Evolutionary conservation across 2,113 vertebrate genomes (phyloP).

Genomic region (Genyomyrus donnyi): DNA sequence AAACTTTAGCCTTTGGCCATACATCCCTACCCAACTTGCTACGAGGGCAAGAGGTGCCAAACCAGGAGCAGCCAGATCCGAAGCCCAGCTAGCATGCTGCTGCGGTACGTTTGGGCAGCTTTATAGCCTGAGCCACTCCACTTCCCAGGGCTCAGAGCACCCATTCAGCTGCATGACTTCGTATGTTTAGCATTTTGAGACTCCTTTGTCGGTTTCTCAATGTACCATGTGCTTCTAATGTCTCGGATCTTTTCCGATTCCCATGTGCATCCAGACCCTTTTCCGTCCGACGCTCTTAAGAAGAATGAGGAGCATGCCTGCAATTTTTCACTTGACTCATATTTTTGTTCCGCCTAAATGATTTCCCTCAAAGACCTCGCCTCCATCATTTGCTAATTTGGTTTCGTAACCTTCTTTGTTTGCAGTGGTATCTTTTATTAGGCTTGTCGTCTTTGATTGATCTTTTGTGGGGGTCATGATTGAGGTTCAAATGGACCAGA

Average conservation of each 20-base stretch:
- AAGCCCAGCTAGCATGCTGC: neutral
- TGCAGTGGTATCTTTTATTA: neutral
- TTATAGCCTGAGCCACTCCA: neutral
- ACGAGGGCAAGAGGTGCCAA: neutral
- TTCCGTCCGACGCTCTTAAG: neutral
- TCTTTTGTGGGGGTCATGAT: neutral
- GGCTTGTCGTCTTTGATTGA: neutral
- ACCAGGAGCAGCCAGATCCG: neutral
- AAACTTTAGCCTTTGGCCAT: neutral
- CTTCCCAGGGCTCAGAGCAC: neutral
- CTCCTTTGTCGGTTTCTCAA: conserved; percentile 2
- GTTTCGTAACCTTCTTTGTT: neutral
- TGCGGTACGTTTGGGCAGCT: neutral
- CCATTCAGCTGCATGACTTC: too few relatives aligned
- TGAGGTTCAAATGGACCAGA: neutral
- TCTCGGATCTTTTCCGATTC: neutral
- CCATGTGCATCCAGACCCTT: neutral
- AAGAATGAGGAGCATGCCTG: neutral
- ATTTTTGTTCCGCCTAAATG: neutral
- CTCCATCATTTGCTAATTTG: neutral
- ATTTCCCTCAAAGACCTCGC: neutral
- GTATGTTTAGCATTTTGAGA: neutral
- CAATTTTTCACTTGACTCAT: neutral
- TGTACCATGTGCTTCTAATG: neutral
- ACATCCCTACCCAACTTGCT: neutral